Evolutionary conservation across 2,888 invertebrate genomes (phyloP), one percentile per base, ranked within the genome.

Genomic region (Pammene fasciana): DNA sequence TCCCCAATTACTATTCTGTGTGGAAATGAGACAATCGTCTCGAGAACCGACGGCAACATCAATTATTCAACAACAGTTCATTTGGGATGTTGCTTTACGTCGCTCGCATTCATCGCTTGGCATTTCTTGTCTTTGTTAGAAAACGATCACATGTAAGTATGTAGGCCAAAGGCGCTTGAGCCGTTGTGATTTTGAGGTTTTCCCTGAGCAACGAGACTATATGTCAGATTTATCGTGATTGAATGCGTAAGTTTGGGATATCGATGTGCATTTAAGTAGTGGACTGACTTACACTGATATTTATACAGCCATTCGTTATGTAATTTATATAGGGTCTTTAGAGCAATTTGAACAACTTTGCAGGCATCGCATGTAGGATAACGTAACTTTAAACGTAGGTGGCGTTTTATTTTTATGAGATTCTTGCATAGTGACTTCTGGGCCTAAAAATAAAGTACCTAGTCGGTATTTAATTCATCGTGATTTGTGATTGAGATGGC

Each of bases 61-160:
- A 81, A 82, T 81, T 80, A 82, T 82, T 81, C 82, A 79, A 75
- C 72, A 72, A 75, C 75, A 70, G 78, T 81, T 81, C 79, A 78
- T 78, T 79, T 75, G 71, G 75, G 74, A 73, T 76, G 78, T 75
- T 76, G 73, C 75, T 76, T 72, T 75, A 72, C 74, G 72, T 77
- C 72, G 73, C 72, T 77, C 73, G 74, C 72, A 75, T 75, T 74
- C 72, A 75, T 75, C 74, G 71, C 34, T 16, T 54, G 55, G 26
- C 38, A 50, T 55, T 38, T 56, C 56, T 57, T 41, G 34, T 7
- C n/a, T 5, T 61, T n/a, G 10, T 16, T 50, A 13, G 48, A 61
- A 61, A 16, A 50, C 38, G 16, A 38, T 61, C 50, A 0, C 4
- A 38, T 41, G 18, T 13, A 38, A 11, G 0, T 50, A 61, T 48